Evolutionary conservation across 2,888 invertebrate genomes (phyloP).

Genomic region (Zygaena filipendulae): DNA sequence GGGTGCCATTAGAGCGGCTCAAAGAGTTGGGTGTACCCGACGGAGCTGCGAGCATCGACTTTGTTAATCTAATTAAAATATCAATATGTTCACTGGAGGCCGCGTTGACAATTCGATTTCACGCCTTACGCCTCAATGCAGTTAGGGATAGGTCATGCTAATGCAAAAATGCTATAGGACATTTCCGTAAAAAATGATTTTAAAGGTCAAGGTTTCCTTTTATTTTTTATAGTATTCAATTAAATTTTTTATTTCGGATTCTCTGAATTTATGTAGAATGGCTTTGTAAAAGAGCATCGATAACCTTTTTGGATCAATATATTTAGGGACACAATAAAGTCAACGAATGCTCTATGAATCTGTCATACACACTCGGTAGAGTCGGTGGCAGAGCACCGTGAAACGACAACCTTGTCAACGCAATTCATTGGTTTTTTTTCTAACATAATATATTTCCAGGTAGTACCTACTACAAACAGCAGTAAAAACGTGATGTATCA

Average conservation of each 20-base stretch:
- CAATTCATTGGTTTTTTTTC: constrained; percentile 41
- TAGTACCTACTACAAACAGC: constrained; percentile 62
- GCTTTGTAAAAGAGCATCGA: no score
- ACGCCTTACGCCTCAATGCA: constrained; percentile 41
- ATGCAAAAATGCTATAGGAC: no score
- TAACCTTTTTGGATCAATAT: no score
- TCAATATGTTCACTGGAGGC: constrained; percentile 62
- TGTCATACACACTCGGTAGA: constrained; percentile 36
- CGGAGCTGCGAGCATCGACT: constrained; percentile 45
- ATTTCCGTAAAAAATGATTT: constrained; percentile 2
- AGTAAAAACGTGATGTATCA: constrained; percentile 63
- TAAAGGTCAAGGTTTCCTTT: no score
- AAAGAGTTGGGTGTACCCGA: constrained; percentile 63
- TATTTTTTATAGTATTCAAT: no score
- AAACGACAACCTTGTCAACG: constrained; percentile 35
- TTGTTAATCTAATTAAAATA: constrained; percentile 70
- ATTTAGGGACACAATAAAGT: constrained; percentile 37
- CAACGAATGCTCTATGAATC: constrained; percentile 43
- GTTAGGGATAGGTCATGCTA: constrained; percentile 6
- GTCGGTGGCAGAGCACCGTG: constrained; percentile 28
- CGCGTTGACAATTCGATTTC: constrained; percentile 64
- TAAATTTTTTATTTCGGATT: no score
- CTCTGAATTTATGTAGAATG: no score
- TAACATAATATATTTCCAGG: constrained; percentile 45
- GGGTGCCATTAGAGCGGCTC: constrained; percentile 64